Evolutionary conservation across 2,888 invertebrate genomes (phyloP).

Genomic region (Endotricha flammealis): DNA sequence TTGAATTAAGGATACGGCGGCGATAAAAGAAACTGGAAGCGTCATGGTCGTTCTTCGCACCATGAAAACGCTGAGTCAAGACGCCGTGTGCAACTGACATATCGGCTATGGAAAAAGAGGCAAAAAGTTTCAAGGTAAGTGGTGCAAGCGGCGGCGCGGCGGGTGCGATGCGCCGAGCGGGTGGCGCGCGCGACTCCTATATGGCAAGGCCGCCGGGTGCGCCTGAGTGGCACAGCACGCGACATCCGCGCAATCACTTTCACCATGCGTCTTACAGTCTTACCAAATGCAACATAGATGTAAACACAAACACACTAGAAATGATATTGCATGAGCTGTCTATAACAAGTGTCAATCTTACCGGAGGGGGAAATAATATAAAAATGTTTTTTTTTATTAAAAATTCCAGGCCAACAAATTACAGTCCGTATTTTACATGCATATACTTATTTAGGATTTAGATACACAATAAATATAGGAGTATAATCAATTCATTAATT

Average conservation of each 20-base stretch:
- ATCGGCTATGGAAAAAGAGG: constrained; percentile 39
- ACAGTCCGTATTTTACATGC: too few species aligned
- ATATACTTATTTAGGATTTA: too few species aligned
- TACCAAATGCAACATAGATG: constrained; percentile 54
- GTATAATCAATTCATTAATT: too few species aligned
- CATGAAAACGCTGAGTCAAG: not conserved
- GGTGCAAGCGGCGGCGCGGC: constrained; percentile 32
- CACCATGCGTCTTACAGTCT: constrained; percentile 62
- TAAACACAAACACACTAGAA: constrained; percentile 11
- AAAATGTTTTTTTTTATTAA: too few species aligned
- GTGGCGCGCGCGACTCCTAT: constrained; percentile 34
- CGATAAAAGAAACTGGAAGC: not conserved
- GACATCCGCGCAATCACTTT: constrained; percentile 73
- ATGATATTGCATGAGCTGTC: too few species aligned
- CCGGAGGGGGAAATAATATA: too few species aligned
- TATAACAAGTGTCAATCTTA: too few species aligned
- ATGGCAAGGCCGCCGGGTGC: constrained; percentile 72
- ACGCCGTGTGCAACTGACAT: constrained; percentile 25
- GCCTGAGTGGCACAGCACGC: constrained; percentile 49
- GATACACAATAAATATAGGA: too few species aligned
- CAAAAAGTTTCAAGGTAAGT: constrained; percentile 53
- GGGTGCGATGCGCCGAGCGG: constrained; percentile 20
- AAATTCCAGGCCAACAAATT: too few species aligned
- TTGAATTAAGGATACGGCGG: too few species aligned
- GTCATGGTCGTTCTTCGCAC: not conserved